Evolutionary conservation across 1,140 invertebrate genomes (phyloP), one percentile per base, ranked within the genome.

Genomic region (Brachionus koreanus): DNA sequence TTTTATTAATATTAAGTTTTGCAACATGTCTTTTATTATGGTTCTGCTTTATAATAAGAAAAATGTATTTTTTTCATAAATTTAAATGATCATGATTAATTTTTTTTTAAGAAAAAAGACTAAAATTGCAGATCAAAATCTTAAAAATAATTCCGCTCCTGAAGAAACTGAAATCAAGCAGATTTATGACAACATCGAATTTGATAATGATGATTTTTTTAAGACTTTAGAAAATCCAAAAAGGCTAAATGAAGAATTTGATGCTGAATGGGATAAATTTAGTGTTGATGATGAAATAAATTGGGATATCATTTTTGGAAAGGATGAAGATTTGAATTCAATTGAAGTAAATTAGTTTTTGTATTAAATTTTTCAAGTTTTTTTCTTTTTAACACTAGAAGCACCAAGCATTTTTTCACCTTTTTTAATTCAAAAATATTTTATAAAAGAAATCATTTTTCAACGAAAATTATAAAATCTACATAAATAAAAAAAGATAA

Each of bases 241-340:
- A 23, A n/a, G 19, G 19, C 39, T 33, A 13, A 12, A 72, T 5
- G 42, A 49, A 29, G 69, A 74, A 46, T 74, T 74, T 23, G 42
- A 74, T 46, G 25, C 69, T 12, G 69, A 74, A 25, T 74, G 69
- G 69, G 69, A 74, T 25, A 74, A 74, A 46, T 74, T 74, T 74
- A 74, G 42, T 13, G 23, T 25, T 1, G 69, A 74, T 46, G 69
- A 74, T 25, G 69, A 74, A 12, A 46, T 74, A 29, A 74, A 74
- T 74, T 74, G 69, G 69, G 69, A 74, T 25, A 74, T 46, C 5
- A 74, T 74, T 25, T 74, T 74, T 46, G 69, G 69, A 29, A 74
- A 74, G 19, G 46, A 74, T 25, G 12, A 23, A 23, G 43, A 74
- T n/a, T 19, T 74, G 2, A 13, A 23, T 74, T 10, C 37, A 9